phyloP scores from a whole-genome alignment of 2,113 vertebrate genomes.

The Dendrocopos noguchii region DNA sequence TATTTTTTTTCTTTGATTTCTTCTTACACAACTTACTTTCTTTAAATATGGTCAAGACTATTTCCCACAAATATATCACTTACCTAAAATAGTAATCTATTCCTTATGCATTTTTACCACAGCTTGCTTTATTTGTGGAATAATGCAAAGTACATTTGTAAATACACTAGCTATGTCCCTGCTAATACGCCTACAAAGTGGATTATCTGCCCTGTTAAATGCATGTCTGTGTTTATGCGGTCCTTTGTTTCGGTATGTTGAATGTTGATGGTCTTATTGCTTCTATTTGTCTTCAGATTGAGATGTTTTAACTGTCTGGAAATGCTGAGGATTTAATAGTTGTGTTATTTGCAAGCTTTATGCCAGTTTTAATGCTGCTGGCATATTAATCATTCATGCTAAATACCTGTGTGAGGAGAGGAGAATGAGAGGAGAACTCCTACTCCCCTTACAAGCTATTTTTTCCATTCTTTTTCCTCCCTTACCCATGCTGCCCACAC shows the following conservation, averaged over 20 bases:
- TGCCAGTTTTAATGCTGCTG: background rate
- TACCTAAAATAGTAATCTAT: background rate
- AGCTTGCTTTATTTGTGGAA: background rate
- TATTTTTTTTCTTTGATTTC: background rate
- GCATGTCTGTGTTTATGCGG: background rate
- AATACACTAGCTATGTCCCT: background rate
- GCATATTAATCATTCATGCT: background rate
- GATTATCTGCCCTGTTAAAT: background rate
- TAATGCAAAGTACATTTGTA: background rate
- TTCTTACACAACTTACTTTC: background rate
- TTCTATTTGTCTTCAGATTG: background rate
- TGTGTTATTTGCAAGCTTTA: background rate
- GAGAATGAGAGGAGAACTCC: background rate
- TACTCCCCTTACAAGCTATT: background rate
- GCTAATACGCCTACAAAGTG: background rate
- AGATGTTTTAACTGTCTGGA: background rate
- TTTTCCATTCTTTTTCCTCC: background rate
- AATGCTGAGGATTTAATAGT: background rate
- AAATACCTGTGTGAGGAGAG: background rate
- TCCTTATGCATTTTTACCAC: background rate
- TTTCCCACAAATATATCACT: background rate
- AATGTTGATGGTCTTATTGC: background rate
- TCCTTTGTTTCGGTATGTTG: background rate
- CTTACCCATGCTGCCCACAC: accelerated
- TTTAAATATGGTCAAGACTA: background rate